Percentiles rank a stretch among this genome's conserved stretches.
Evolutionary conservation across 92 coral and sea anemone genomes (phyloP).

Genomic region (Parazoanthus atlanticus): DNA sequence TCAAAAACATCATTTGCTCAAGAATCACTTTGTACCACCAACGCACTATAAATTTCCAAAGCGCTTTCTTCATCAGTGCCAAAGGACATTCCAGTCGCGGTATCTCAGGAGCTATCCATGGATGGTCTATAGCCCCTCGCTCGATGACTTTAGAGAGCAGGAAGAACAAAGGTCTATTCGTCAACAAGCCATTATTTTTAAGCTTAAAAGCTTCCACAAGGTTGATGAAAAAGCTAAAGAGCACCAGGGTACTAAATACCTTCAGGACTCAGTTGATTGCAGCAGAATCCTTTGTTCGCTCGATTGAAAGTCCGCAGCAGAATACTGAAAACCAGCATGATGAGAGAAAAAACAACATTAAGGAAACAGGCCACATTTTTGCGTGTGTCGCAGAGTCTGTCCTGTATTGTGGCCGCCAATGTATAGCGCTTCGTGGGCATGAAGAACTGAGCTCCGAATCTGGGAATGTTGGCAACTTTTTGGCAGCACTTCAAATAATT

Average conservation of each 20-base stretch:
- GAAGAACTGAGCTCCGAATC: slow-evolving; percentile 1
- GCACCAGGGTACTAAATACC: slow-evolving; percentile 18
- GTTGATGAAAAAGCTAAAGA: slow-evolving; percentile 27
- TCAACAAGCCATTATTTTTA: neutral
- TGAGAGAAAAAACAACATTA: slow-evolving; percentile 19
- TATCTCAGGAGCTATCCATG: slow-evolving; percentile 3
- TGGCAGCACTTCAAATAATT: slow-evolving; percentile 18
- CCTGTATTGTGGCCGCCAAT: neutral
- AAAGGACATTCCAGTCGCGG: neutral
- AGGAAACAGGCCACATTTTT: slow-evolving; percentile 22
- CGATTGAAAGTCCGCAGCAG: slow-evolving; percentile 18
- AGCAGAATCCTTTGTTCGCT: slow-evolving; percentile 11
- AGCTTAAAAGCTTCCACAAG: slow-evolving; percentile 30
- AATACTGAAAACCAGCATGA: slow-evolving; percentile 4
- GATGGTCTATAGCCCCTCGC: slow-evolving; percentile 1
- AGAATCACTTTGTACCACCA: neutral
- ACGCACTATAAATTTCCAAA: neutral
- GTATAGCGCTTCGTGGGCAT: slow-evolving; percentile 34
- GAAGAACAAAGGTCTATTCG: neutral
- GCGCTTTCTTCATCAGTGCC: neutral
- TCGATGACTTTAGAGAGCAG: neutral
- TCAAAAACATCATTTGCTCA: neutral
- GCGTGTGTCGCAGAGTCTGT: slow-evolving; percentile 28
- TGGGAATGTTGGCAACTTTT: slow-evolving; percentile 31
- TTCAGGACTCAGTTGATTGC: slow-evolving; percentile 9